Conservation (phyloP, 2,113 vertebrate genomes). For the Plecturocebus donacophilus region DNA sequence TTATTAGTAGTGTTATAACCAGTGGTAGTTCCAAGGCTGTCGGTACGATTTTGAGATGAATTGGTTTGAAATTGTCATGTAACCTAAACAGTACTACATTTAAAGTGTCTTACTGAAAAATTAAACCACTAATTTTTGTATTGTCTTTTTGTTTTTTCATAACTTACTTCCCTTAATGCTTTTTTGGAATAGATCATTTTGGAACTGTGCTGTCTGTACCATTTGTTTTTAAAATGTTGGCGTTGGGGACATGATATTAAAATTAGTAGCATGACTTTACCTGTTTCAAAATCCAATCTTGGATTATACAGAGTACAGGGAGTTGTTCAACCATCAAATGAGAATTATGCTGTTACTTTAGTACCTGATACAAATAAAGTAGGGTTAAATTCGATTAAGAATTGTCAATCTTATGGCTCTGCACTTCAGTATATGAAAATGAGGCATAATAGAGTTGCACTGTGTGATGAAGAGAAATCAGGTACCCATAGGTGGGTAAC, state of each 20-base stretch:
- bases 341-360: background rate
- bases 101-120: slow-evolving; percentile 20
- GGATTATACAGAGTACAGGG: background rate
- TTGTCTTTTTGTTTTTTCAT: slow-evolving; percentile 12
- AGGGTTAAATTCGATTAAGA: background rate
- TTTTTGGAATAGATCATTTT: slow-evolving; percentile 14
- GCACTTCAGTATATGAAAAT: background rate
- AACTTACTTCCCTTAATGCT: slow-evolving; percentile 35
- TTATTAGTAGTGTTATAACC: background rate
- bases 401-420: background rate
- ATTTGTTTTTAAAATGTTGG: slow-evolving; percentile 50
- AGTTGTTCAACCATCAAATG: background rate
- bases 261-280: background rate
- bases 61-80: background rate
- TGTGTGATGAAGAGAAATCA: background rate
- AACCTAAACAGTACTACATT: background rate
- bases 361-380: background rate
- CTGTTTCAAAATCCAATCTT: background rate
- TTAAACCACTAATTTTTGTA: background rate
- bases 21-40: slow-evolving; percentile 11
- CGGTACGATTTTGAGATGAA: slow-evolving; percentile 43
- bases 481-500: background rate
- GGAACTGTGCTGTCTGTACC: background rate
- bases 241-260: background rate
- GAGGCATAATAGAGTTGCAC: background rate